Evolutionary conservation across 2,888 invertebrate genomes (phyloP), one percentile per base, ranked within the genome.

Genomic region (Phymatocera aterrima): DNA sequence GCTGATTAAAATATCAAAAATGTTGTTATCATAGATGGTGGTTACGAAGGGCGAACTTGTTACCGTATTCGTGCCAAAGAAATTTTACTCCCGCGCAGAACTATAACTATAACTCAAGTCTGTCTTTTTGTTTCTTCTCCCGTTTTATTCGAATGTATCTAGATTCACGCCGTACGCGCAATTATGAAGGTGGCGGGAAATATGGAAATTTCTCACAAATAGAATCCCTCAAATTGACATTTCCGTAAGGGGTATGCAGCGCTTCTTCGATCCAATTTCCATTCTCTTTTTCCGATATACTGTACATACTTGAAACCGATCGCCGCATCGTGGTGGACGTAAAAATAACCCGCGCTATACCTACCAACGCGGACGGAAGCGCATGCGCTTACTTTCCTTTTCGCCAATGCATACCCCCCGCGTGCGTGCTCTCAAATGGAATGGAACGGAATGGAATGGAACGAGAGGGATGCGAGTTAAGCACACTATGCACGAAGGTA

Each of bases 331-430:
- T n/a, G 1, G 18, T n/a, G 34, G 72, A 37, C n/a, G n/a, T 57
- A 75, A 75, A 75, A 75, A 75, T 75, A 75, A 75, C 54, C 12
- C 24, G 18, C 21, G 18, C 21, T 51, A 72, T 64, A 57, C 24
- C 24, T 3, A 15, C 15, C 57, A 28, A n/a, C 5, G 12, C 24
- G 18, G 37, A n/a, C 40, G 15, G 51, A 12, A 12, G 75, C 75
- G 75, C 75, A 60, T 21, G 75, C 75, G 75, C 75, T 75, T 75
- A 40, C 57, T 57, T 75, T 24, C 57, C 75, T 57, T 60, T 43
- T 34, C 10, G n/a, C 51, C 40, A 51, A 12, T 57, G 28, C 51
- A 10, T 18, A 21, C 28, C 2, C 28, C 75, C 75, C 40, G 40
- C 60, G 57, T 60, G 43, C 57, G 75, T 57, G 21, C 40, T 37